Base-by-base conservation (phyloP, 2,113 vertebrate species). In the Climacteris rufus region DNA sequence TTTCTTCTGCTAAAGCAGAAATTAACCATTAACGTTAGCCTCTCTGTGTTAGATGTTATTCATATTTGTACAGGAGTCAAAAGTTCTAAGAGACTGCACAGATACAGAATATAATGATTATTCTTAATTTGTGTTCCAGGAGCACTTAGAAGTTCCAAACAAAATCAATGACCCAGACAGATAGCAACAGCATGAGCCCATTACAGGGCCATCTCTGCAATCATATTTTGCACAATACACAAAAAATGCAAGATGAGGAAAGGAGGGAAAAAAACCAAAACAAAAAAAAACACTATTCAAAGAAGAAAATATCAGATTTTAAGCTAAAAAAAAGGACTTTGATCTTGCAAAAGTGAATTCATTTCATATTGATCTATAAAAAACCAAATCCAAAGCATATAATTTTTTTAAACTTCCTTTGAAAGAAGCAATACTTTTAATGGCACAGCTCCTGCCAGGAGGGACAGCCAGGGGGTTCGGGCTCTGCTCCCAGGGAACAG, bases 151-250 rank as follows among this genome's bases (percentile, higher is more conserved):
- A 64, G 40, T 79, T 83, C n/a, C 53, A 76, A 85, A 83, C 37
- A 72, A 96, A 95, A 91, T 93, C 92, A 83, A 64, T 79, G 45
- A 42, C 44, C 88, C 47, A 47, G 59, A 44, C 74, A 72, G 71
- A 56, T 3, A 71, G 50, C 39, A 93, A 65, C 35, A 90, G 78
- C 57, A 49, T 28, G 53, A 91, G 64, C 15, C n/a, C 52, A 44
- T 52, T 75, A 56, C 35, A 39, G 53, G 40, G n/a, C 10, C 52
- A n/a, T 21, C 24, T 79, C 49, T 94, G 61, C 49, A 87, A 47
- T 9, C 1, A 3, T 30, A 57, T 60, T 69, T 61, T 5, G 65
- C 22, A 42, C 0, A 0, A 49, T 7, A 31, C 30, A 52, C 22
- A 83, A 56, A 52, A 87, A 63, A 28, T 23, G 10, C 25, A 69